Evolutionary conservation across 2,797 vertebrate genomes (phyloP).

Genomic region (Gymnothorax javanicus): DNA sequence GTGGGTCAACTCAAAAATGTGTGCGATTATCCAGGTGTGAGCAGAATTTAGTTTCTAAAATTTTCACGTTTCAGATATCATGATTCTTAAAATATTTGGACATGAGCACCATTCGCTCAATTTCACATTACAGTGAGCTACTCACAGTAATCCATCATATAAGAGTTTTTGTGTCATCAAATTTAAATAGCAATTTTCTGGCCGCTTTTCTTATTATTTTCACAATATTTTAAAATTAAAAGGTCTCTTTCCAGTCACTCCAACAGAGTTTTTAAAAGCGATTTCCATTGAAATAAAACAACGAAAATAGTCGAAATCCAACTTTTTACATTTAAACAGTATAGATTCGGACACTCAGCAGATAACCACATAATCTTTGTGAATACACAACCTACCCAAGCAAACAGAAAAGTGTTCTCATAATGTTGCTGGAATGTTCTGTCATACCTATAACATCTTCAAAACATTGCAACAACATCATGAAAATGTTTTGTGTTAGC

Average conservation of each 20-base stretch:
- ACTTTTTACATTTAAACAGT: neutral
- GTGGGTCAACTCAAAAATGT: neutral
- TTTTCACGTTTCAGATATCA: neutral
- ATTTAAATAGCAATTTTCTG: neutral
- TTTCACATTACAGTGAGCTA: neutral
- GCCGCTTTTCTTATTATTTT: neutral
- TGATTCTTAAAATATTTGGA: neutral
- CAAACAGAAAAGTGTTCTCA: too few species aligned
- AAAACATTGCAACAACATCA: too few species aligned
- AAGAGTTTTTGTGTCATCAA: neutral
- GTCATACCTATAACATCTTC: too few species aligned
- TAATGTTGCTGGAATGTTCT: too few species aligned
- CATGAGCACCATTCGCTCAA: neutral
- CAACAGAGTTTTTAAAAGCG: constrained; percentile 26
- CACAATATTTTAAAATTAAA: neutral
- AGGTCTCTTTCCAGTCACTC: neutral
- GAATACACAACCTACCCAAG: too few species aligned
- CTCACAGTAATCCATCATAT: neutral
- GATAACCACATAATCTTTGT: neutral
- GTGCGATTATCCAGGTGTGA: neutral
- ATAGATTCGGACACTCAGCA: neutral
- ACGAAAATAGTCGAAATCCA: neutral
- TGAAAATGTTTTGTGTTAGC: too few species aligned
- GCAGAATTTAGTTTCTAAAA: neutral
- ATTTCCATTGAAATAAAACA: constrained; percentile 45